Percentiles rank a stretch among this genome's conserved stretches.
These are phyloP conservation scores for Hylaeus volcanicus DNA, from an alignment of 1,140 invertebrate species.

Conservation along the genomic window DNA sequence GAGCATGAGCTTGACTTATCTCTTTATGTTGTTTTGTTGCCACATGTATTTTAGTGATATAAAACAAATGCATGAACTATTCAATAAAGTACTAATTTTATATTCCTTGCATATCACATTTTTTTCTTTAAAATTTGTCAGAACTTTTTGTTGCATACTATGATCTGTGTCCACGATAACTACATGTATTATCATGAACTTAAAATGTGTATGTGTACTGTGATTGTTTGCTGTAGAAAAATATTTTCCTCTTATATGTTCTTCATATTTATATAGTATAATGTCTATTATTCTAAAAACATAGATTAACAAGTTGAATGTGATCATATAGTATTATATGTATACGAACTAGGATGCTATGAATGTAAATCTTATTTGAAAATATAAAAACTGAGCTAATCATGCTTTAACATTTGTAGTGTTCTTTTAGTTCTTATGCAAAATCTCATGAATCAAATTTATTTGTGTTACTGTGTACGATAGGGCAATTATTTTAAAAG, in stretches of 20 bases:
- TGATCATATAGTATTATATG: background rate
- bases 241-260: background rate
- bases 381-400: background rate
- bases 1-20: too few species aligned
- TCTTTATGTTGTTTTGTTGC: too few species aligned
- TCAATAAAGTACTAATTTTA: background rate
- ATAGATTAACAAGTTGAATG: constrained; percentile 4
- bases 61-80: constrained; percentile 12
- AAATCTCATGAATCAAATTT: background rate
- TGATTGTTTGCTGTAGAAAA: constrained; percentile 2
- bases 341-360: background rate
- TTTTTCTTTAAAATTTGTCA: background rate
- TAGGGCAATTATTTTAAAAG: too few species aligned
- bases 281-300: background rate
- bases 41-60: too few species aligned
- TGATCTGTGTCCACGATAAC: background rate
- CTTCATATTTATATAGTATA: background rate
- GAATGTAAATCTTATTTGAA: background rate
- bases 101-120: background rate
- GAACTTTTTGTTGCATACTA: background rate
- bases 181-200: constrained; percentile 5
- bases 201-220: constrained; percentile 9
- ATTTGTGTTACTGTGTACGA: background rate
- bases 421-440: background rate
- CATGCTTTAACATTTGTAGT: background rate